Evolutionary conservation across 2,113 vertebrate species (phyloP).

Genomic region (Emberiza fucata): DNA sequence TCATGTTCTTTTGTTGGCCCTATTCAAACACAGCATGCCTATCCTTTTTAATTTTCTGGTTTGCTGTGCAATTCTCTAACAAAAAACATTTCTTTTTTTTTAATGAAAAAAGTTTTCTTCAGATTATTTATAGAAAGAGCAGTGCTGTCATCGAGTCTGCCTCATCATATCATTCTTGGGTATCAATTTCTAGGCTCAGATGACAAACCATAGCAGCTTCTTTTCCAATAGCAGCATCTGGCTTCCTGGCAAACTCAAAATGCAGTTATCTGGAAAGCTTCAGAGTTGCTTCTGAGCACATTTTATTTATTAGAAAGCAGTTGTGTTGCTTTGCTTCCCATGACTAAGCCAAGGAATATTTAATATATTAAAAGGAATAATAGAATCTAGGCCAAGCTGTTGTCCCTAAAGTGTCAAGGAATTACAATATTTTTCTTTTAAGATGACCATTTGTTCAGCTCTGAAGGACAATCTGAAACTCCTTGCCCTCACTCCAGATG

Average conservation of each 20-base stretch:
- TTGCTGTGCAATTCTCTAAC: slow-evolving; percentile 35
- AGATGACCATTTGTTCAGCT: not conserved
- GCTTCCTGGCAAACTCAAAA: slow-evolving; percentile 62
- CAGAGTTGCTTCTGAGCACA: slow-evolving; percentile 47
- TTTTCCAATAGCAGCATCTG: slow-evolving; percentile 78
- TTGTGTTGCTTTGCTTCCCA: slow-evolving; percentile 41
- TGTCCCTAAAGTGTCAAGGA: not conserved
- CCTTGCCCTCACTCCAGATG: not conserved
- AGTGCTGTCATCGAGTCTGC: slow-evolving; percentile 35
- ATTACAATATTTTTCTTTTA: not conserved
- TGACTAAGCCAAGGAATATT: slow-evolving; percentile 61
- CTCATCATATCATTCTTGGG: slow-evolving; percentile 60
- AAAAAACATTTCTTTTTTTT: not conserved
- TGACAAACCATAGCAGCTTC: slow-evolving; percentile 74
- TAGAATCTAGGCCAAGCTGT: not conserved
- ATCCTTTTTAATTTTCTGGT: slow-evolving; percentile 58
- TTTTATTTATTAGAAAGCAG: slow-evolving; percentile 69
- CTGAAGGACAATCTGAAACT: not conserved
- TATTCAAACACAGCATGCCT: slow-evolving; percentile 38
- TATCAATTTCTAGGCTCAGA: slow-evolving; percentile 67
- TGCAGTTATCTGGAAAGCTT: slow-evolving; percentile 53
- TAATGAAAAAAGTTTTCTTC: slow-evolving; percentile 15
- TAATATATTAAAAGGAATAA: slow-evolving; percentile 57
- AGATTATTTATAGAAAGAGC: slow-evolving; percentile 59
- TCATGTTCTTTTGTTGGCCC: not conserved